Evolutionary conservation across 2,888 invertebrate species (phyloP).

Genomic region (Caenorhabditis becei): DNA sequence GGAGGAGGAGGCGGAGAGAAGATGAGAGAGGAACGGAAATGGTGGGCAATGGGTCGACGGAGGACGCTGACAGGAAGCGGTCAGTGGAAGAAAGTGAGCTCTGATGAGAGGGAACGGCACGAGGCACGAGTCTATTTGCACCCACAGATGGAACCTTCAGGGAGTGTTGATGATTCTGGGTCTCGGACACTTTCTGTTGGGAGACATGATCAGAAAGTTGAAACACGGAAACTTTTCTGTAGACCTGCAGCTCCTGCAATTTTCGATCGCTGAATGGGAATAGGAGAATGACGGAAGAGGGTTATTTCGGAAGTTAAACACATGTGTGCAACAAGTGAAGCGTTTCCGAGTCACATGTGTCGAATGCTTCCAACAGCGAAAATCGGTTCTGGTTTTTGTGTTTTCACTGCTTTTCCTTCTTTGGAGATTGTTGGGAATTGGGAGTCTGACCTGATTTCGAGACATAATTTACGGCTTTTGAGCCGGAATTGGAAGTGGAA

Average conservation of each 20-base stretch:
- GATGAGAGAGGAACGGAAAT: slow-evolving; percentile 45
- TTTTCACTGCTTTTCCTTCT: neutral
- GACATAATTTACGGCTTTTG: neutral
- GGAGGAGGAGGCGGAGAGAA: slow-evolving; percentile 14
- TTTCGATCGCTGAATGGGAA: slow-evolving; percentile 1
- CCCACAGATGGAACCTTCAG: no score
- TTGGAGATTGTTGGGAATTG: neutral
- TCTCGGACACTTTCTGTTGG: no score
- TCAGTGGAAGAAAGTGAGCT: slow-evolving; percentile 18
- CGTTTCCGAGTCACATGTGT: slow-evolving; percentile 31
- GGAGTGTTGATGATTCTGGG: no score
- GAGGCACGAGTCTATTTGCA: neutral
- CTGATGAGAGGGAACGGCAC: neutral
- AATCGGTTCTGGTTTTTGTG: slow-evolving; percentile 24
- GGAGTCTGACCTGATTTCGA: no score
- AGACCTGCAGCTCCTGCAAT: neutral
- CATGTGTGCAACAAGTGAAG: slow-evolving; percentile 34
- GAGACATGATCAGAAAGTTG: no score
- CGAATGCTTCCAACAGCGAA: slow-evolving; percentile 42
- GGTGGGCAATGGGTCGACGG: slow-evolving; percentile 26
- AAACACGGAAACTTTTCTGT: neutral
- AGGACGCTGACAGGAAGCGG: slow-evolving; percentile 27
- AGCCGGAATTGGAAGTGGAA: neutral
- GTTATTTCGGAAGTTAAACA: slow-evolving; percentile 43
- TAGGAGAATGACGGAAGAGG: neutral